A percentile compares a stretch with the other conserved stretches of the same genome.
Evolutionary conservation across 2,113 vertebrate genomes (phyloP).

Genomic region (Budorcas taxicolor): DNA sequence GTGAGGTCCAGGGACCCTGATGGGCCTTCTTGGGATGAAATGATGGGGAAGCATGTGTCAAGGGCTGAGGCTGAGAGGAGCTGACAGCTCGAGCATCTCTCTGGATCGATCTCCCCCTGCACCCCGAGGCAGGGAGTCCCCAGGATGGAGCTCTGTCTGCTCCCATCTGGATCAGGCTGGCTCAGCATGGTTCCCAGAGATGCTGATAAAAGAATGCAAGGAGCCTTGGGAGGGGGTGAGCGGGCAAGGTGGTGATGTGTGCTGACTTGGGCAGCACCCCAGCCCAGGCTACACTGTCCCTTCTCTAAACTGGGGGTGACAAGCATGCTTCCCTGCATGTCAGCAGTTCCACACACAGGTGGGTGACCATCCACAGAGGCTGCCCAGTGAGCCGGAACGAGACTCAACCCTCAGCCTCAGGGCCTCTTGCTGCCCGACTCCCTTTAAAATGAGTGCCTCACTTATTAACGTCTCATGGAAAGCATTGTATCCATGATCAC

Average conservation of each 20-base stretch:
- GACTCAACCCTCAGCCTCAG: background rate
- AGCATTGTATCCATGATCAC: too few species aligned
- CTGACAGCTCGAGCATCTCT: background rate
- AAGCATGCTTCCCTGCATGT: accelerated
- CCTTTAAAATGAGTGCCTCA: background rate
- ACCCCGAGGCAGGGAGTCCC: background rate
- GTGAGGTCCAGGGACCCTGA: background rate
- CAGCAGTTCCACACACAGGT: background rate
- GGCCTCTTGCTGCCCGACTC: background rate
- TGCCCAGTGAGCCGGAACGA: background rate
- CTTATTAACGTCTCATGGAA: background rate
- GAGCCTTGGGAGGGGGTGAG: background rate
- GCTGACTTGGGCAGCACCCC: background rate
- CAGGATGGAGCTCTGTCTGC: background rate
- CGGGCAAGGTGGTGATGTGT: accelerated
- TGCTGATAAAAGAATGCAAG: background rate
- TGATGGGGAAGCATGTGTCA: background rate
- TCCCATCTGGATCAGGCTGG: background rate
- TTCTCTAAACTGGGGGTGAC: background rate
- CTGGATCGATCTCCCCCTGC: too few species aligned
- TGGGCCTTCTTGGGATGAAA: background rate
- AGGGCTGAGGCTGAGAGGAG: background rate
- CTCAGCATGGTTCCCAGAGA: background rate
- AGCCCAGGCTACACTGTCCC: background rate
- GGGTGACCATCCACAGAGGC: background rate